A percentile compares a stretch with the other conserved stretches of the same genome.
Conservation (phyloP, 2,797 vertebrate genomes). For the Enteromius argenteus region DNA sequence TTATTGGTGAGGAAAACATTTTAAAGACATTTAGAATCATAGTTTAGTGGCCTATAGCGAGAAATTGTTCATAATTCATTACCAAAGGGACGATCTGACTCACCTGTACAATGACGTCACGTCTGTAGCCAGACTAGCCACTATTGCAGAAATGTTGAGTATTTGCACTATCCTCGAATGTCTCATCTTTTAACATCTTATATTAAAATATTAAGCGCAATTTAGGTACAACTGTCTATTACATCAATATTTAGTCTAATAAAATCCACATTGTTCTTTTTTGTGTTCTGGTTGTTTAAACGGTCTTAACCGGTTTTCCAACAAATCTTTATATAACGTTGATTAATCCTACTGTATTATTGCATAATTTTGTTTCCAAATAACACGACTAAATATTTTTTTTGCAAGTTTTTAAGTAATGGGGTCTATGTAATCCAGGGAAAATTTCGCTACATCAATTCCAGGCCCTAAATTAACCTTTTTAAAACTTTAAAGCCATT, state of each 20-base stretch:
- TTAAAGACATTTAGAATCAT: not conserved
- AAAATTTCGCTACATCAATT: no score
- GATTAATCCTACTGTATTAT: not conserved
- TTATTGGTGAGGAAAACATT: not conserved
- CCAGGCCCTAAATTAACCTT: not conserved
- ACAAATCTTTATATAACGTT: not conserved
- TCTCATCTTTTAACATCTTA: no score
- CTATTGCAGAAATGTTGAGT: not conserved
- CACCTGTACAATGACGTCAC: not conserved
- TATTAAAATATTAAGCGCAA: not conserved
- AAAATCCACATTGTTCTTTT: not conserved
- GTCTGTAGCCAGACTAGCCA: not conserved
- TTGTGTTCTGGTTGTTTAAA: not conserved
- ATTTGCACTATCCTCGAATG: not conserved
- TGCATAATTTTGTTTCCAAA: not conserved
- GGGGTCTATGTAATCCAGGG: not conserved
- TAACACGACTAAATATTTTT: not conserved
- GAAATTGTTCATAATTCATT: not conserved
- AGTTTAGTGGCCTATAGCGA: no score
- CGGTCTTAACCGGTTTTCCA: not conserved
- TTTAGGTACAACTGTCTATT: no score
- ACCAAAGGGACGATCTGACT: not conserved
- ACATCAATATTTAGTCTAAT: no score
- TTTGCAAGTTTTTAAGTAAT: not conserved
- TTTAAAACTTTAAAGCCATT: not conserved